A percentile compares a stretch with the other conserved stretches of the same genome.
These are phyloP conservation scores for Astropecten irregularis DNA, from an alignment of 53 echinoderm and acorn worm species.

Conservation along the genomic window DNA sequence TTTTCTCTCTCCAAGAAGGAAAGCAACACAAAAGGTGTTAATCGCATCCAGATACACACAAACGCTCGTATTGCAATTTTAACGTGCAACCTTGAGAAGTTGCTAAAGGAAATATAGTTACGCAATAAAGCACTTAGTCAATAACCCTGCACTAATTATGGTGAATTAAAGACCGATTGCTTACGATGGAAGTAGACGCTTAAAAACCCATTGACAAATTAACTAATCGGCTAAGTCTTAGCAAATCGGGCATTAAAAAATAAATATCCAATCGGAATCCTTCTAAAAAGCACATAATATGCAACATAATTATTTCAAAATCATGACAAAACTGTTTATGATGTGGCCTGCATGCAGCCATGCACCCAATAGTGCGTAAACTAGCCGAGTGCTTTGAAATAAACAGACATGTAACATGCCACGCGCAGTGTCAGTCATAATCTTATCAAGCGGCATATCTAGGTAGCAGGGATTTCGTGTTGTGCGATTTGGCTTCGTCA, in stretches of 20 bases:
- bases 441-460: slow-evolving; percentile 46
- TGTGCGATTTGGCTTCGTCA: slow-evolving; percentile 15
- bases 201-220: slow-evolving; percentile 14
- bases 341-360: no score
- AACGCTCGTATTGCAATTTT: no score
- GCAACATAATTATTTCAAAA: no score
- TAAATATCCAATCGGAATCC: no score
- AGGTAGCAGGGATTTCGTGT: slow-evolving; percentile 20
- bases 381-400: slow-evolving; percentile 19
- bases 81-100: no score
- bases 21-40: slow-evolving; percentile 3
- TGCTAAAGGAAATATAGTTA: no score
- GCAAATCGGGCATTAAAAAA: no score
- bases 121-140: background rate
- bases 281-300: no score
- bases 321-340: no score
- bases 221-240: no score
- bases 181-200: background rate
- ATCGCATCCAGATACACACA: slow-evolving; percentile 27
- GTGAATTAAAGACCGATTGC: background rate
- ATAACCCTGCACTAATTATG: background rate
- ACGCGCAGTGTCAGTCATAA: slow-evolving; percentile 32
- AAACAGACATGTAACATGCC: slow-evolving; percentile 4
- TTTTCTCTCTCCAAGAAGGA: background rate
- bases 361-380: slow-evolving; percentile 2